Conservation (phyloP, 2,797 vertebrate species). For the Tachyglossus aculeatus region DNA sequence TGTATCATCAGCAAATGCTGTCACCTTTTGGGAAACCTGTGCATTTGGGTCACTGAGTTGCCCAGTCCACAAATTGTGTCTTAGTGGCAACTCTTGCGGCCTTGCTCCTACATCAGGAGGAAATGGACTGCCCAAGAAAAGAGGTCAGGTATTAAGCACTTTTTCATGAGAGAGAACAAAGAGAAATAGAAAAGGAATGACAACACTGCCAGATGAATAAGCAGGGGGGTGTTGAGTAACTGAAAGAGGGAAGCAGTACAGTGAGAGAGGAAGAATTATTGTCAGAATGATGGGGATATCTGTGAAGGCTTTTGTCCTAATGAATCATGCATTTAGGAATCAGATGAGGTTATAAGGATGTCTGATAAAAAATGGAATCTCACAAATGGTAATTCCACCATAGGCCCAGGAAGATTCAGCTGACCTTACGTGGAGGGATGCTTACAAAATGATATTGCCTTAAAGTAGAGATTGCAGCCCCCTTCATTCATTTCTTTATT, state of each 20-base stretch:
- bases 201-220: neutral
- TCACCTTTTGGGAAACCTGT: slow-evolving; percentile 26
- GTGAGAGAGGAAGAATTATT: neutral
- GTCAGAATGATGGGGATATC: slow-evolving; percentile 31
- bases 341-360: neutral
- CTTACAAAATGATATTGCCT: slow-evolving; percentile 44
- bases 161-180: neutral
- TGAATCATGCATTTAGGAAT: slow-evolving; percentile 56
- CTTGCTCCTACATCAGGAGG: slow-evolving; percentile 17
- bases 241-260: rapidly evolving
- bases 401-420: slow-evolving; percentile 15
- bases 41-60: slow-evolving; percentile 24
- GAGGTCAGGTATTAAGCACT: neutral
- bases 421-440: slow-evolving; percentile 27
- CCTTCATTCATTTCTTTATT: slow-evolving; percentile 32
- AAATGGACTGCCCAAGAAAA: neutral
- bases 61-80: slow-evolving; percentile 21
- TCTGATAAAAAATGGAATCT: slow-evolving; percentile 59
- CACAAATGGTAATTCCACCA: slow-evolving; percentile 53
- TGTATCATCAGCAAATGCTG: slow-evolving; percentile 19
- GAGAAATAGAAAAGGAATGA: neutral
- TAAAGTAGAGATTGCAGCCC: slow-evolving; percentile 4
- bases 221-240: rapidly evolving
- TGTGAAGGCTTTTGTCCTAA: slow-evolving; percentile 58
- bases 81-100: slow-evolving; percentile 17